Conservation (phyloP, 2,113 vertebrate genomes). For the Cisticola juncidis region DNA sequence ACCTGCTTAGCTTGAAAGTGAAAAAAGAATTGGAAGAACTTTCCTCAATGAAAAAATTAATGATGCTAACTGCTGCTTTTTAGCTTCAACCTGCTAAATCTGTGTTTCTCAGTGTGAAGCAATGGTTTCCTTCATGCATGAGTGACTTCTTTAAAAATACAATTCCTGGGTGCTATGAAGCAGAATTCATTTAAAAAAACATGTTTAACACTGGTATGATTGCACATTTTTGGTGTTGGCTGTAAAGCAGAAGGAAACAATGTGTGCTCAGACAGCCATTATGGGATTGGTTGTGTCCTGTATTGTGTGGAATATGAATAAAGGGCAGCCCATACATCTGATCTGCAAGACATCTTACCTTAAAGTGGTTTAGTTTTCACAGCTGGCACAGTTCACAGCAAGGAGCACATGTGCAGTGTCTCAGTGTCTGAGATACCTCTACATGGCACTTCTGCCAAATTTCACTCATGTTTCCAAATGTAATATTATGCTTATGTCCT, state of each 20-base stretch:
- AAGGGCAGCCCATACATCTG: not conserved
- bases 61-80: not conserved
- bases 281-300: not conserved
- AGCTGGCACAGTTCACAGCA: conserved; percentile 4
- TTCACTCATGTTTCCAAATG: conserved; percentile 63
- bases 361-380: conserved; percentile 8
- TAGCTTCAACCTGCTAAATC: not conserved
- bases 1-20: not conserved
- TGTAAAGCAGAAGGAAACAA: not conserved
- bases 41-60: not conserved
- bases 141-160: not conserved
- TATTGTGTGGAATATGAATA: not conserved
- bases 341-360: conserved; percentile 24
- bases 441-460: conserved; percentile 31
- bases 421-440: conserved; percentile 36
- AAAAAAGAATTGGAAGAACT: not conserved
- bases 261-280: not conserved
- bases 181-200: not conserved
- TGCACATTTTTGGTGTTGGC: not conserved
- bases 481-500: conserved; percentile 64
- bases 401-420: conserved; percentile 38
- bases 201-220: not conserved
- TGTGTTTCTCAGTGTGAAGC: not conserved
- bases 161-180: not conserved
- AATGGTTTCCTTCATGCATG: not conserved